These are phyloP conservation scores for Phortica okadai DNA, from an alignment of 2,888 invertebrate species.

Conservation along the genomic window DNA sequence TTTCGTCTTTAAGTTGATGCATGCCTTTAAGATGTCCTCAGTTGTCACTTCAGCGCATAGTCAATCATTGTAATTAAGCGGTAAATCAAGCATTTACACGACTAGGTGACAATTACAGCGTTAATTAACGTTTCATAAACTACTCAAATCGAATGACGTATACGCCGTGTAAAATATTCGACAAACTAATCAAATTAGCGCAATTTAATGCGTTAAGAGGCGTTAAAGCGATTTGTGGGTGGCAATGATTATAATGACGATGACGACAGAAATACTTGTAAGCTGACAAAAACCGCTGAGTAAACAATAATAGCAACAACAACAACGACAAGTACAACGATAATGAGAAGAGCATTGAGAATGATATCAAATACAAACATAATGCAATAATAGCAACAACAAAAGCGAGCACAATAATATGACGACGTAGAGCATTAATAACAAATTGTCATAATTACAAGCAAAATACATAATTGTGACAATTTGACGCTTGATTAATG, in stretches of 20 bases:
- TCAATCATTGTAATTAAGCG: constrained; percentile 62
- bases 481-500: constrained; percentile 55
- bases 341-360: constrained; percentile 19
- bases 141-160: constrained; percentile 48
- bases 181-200: constrained; percentile 66
- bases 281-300: constrained; percentile 49
- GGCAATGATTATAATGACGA: constrained; percentile 25
- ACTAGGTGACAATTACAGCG: constrained; percentile 58
- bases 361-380: constrained; percentile 18
- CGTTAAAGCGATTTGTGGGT: constrained; percentile 33
- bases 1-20: too few relatives aligned
- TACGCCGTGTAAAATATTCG: constrained; percentile 53
- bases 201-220: constrained; percentile 49
- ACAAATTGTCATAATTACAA: constrained; percentile 50
- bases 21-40: not conserved
- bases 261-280: constrained; percentile 47
- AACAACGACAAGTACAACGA: constrained; percentile 45
- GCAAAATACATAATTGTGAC: constrained; percentile 48
- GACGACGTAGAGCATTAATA: constrained; percentile 36
- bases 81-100: constrained; percentile 59
- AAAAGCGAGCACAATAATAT: constrained; percentile 41
- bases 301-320: constrained; percentile 58
- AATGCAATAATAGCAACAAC: constrained; percentile 40
- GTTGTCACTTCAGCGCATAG: constrained; percentile 15
- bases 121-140: constrained; percentile 67